Evolutionary conservation across 2,797 vertebrate species (phyloP), one percentile per base, ranked within the genome.

Genomic region (Corythornis leucogaster): DNA sequence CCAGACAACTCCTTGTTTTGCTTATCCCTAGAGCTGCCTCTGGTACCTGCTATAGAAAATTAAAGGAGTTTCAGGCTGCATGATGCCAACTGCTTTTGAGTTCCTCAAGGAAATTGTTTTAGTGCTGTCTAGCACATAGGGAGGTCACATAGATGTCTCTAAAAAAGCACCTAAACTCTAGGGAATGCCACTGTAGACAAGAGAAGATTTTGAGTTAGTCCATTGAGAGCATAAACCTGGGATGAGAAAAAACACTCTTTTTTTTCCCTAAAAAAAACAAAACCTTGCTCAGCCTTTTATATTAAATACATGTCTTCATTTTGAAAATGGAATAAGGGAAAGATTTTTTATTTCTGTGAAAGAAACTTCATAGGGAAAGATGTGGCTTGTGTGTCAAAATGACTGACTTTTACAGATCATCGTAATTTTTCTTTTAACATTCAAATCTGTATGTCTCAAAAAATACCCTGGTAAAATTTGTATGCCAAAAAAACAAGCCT

Each of bases 391-490:
- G 5, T 91, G 67, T 90, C 83, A 92, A 89, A 91, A 86, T 70
- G 38, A 84, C 51, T 86, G 90, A 78, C 80, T 94, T 87, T 40
- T 87, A 79, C 25, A 74, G 28, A 88, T 82, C 33, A 62, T 51
- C 28, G 12, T 70, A 61, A 30, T 91, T 88, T 93, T 90, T 66
- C 78, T 86, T 93, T 79, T 80, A 88, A 64, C 57, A 82, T 93
- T 92, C 53, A 77, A 82, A 89, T 43, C 18, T 55, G 35, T 69
- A 28, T 11, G 12, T 55, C 59, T 86, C 35, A 90, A 63, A 91
- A 94, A 94, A 85, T 59, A 82, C 5, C 77, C 42, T 2, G 1
- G 42, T 70, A 64, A 67, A 80, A 87, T 66, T 78, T 85, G 12
- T 74, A 69, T 90, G 58, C 46, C 54, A 57, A 86, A 92, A 92